Conservation (phyloP, 2,888 invertebrate genomes). For the Macropis europaea region DNA sequence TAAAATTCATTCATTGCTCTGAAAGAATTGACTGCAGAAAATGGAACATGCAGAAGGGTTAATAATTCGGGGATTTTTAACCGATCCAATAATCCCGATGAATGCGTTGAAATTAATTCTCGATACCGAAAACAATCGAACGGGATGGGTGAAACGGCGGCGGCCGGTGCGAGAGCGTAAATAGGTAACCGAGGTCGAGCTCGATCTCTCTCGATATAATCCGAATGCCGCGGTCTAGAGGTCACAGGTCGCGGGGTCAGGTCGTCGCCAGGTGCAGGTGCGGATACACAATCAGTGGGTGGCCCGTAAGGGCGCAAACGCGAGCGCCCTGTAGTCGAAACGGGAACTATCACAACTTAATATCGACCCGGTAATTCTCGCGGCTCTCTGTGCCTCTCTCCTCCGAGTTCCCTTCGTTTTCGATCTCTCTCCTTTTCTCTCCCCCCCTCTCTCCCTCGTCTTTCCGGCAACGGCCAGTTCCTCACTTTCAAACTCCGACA, state of each 20-base stretch:
- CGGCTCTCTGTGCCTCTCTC: conserved; percentile 62
- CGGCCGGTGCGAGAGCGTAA: not conserved
- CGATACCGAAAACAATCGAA: too few species aligned
- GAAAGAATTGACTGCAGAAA: too few species aligned
- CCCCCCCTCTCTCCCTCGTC: conserved; percentile 19
- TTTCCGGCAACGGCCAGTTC: conserved; percentile 63
- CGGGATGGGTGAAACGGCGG: not conserved
- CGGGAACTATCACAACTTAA: conserved; percentile 78
- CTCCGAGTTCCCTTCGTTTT: conserved; percentile 49
- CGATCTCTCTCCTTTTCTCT: conserved; percentile 45
- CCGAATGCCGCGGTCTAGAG: conserved; percentile 40
- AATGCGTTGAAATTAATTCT: too few species aligned
- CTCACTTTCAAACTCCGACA: conserved; percentile 73
- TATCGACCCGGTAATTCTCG: conserved; percentile 78
- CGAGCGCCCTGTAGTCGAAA: conserved; percentile 74
- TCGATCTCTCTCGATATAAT: conserved; percentile 45
- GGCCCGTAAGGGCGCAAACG: conserved; percentile 60
- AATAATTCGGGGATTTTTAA: too few species aligned
- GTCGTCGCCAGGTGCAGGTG: conserved; percentile 61
- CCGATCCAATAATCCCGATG: too few species aligned
- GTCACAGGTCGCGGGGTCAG: conserved; percentile 64
- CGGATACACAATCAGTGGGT: conserved; percentile 46
- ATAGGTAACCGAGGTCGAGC: conserved; percentile 33
- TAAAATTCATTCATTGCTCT: too few species aligned
- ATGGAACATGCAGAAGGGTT: too few species aligned